Evolutionary conservation across 2,797 vertebrate species (phyloP), one percentile per base, ranked within the genome.

Genomic region (Valencia hispanica): DNA sequence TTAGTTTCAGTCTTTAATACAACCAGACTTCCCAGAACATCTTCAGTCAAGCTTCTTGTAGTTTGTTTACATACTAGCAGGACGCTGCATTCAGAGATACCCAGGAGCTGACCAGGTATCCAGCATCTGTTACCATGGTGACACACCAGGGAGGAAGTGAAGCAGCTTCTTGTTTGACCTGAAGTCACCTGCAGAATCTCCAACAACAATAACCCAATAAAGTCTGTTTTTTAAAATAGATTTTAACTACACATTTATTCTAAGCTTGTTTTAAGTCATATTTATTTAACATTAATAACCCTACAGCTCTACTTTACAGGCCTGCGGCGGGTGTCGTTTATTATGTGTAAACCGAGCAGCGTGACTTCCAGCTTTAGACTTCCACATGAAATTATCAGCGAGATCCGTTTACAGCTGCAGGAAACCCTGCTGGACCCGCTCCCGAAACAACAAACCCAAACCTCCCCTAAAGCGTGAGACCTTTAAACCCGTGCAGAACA

Each of bases 341-440:
- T 66, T 41, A 39, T 5, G 9, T 39, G 61, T 41, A 66, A 66
- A 66, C 36, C 22, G 36, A 66, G 63, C 53, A 27, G 53, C 53
- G 3, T n/a, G 53, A 55, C 8, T n/a, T 27, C 53, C n/a, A 11
- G 53, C 11, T 27, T 55, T 53, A 11, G 27, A 55, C 39, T 41
- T 66, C 63, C 63, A 41, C 53, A 25, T 66, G 15, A 66, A n/a
- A 66, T 66, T 66, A 66, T 41, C 63, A 43, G 22, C 14, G 0
- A 43, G 63, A 66, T 66, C 63, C 2, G 36, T 41, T 66, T 66
- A 66, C 63, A 41, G 63, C 63, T 39, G 63, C 51, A 53, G 51
- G 51, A 11, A 53, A 25, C 51, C 51, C 51, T 5, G 51, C 51
- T 11, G 51, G 51, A 53, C 5, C 27, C 17, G 45, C 1, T 5